Base-by-base conservation (phyloP, 2,888 invertebrate species). In the Netelia virgata region DNA sequence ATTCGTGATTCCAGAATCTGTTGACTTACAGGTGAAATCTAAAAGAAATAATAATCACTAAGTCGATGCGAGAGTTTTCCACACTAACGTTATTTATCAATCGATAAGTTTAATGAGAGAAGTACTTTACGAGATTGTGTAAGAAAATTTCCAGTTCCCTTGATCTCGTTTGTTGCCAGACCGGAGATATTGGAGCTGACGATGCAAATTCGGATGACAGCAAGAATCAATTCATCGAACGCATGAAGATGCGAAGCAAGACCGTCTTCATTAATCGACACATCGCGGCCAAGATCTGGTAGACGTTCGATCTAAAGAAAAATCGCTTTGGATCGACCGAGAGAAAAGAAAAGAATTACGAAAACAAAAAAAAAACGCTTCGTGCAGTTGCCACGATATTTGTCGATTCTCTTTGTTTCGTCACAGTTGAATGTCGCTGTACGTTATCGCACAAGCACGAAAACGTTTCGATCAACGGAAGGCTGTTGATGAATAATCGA, bases 201-300 rank as follows among this genome's bases (percentile, higher is more conserved):
- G 88, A 86, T 85, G 90, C 81, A 85, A 90, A 89, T 86, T 89
- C 89, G 89, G 87, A 82, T 61, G 91, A 91, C 10, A 91, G 89
- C 86, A 90, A 90, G 91, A 91, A 90, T 86, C 87, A 86, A 87
- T 92, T 92, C 92, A 92, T 92, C 91, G 92, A 92, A 83, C 91
- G 92, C 86, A 92, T 92, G 92, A 92, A 92, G 89, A 91, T 92
- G 87, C 90, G 92, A 88, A 91, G 92, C 92, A 92, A 92, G 90
- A 90, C 87, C 88, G 92, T 92, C 86, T 90, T 92, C 89, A 90
- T 92, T 88, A 90, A 89, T 89, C 90, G 92, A 88, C 90, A 90
- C 89, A 90, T 92, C 86, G 91, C 92, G 85, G 91, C 91, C 86
- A 91, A 91, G 88, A 88, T 90, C 88, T 92, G 92, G 92, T 91